Base-by-base conservation (phyloP, 2,797 vertebrate genomes). In the Myripristis jacobus region DNA sequence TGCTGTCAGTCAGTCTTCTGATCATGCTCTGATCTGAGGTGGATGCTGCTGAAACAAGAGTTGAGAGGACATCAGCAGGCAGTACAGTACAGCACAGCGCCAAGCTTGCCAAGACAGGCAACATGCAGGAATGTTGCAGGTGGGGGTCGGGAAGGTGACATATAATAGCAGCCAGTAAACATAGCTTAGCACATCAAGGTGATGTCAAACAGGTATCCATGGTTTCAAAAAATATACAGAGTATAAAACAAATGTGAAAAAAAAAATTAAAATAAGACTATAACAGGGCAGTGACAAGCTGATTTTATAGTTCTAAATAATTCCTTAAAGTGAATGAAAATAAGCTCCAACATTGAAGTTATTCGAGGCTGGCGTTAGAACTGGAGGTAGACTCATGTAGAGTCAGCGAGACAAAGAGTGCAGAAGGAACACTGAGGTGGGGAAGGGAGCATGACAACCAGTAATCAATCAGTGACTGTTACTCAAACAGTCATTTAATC, bases 121-220 rank as follows among this genome's bases (percentile, higher is more conserved):
- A 77, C 77, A 73, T 57, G 69, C 67, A 81, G 90, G 89, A 93
- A 93, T 92, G 91, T 92, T 76, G 84, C 80, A 83, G 83, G 84
- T 3, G 36, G 31, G 31, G 31, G 31, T 34, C 10, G 31, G 79
- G 84, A 83, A 73, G 85, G 82, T 86, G 81, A 91, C 86, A 90
- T 73, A 88, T 89, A 93, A 93, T 93, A 95, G 94, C 94, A 94
- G 93, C 92, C 83, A 85, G 89, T 91, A 92, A 93, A 93, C 90
- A 92, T 92, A 93, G 91, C 92, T 94, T 94, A 93, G 90, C 87
- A 92, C 87, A 90, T 90, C 89, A n/a, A 83, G 75, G 80, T 81
- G 77, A 90, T 88, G 87, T 82, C 88, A 76, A 56, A 82, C 21
- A 80, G 50, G 80, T 89, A 88, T 89, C 87, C 79, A 80, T 86